Percentiles rank a stretch among this genome's conserved stretches.
Evolutionary conservation across 1,140 invertebrate genomes (phyloP).

Genomic region (Aradophagus sp.): DNA sequence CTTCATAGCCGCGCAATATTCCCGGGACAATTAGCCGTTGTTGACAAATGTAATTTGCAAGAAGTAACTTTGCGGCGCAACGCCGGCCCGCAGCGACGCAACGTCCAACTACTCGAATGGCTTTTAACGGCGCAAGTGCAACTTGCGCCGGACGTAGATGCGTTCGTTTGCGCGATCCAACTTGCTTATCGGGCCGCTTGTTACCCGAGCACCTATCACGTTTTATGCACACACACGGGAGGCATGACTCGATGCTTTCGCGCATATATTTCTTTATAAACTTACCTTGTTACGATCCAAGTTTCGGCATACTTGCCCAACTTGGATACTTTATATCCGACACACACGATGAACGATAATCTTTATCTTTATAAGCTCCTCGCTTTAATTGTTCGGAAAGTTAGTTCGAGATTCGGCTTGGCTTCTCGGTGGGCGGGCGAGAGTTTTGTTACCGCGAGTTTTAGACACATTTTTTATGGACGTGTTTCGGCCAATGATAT

Average conservation of each 20-base stretch:
- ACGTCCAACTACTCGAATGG: constrained; percentile 39
- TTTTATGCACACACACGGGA: constrained; percentile 35
- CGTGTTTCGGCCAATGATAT: too few relatives aligned
- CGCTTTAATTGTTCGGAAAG: constrained; percentile 15
- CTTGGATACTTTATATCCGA: constrained; percentile 22
- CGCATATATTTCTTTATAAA: constrained; percentile 31
- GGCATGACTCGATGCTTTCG: constrained; percentile 16
- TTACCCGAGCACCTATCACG: constrained; percentile 34
- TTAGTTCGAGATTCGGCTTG: not conserved
- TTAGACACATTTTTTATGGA: too few relatives aligned
- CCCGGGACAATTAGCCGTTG: constrained; percentile 71
- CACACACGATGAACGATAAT: constrained; percentile 8
- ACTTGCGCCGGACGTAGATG: constrained; percentile 17
- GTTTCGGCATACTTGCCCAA: constrained; percentile 31
- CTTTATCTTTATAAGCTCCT: constrained; percentile 17
- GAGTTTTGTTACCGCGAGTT: too few relatives aligned
- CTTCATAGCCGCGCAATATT: constrained; percentile 71
- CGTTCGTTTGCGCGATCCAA: constrained; percentile 34
- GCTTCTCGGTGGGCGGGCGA: too few relatives aligned
- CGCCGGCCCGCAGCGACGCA: constrained; percentile 25
- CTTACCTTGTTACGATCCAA: constrained; percentile 32
- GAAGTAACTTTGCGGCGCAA: constrained; percentile 68
- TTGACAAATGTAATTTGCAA: constrained; percentile 73
- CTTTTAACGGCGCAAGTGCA: constrained; percentile 37
- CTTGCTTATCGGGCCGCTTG: constrained; percentile 39